These are phyloP conservation scores for Drosophila sp. DNA, from an alignment of 1,140 invertebrate genomes.

Conservation along the genomic window DNA sequence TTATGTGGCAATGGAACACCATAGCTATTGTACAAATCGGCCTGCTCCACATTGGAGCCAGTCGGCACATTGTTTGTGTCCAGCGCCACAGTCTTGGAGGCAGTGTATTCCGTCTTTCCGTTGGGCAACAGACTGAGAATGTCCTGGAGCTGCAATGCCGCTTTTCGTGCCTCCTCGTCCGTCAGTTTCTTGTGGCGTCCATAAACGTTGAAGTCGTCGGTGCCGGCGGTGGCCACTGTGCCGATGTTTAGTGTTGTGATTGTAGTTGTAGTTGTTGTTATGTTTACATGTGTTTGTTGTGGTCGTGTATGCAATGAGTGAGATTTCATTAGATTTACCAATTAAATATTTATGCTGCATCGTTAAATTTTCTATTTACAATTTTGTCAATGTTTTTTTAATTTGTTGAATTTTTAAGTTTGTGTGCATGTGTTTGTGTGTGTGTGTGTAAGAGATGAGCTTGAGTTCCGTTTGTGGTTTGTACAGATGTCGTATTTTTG, in stretches of 20 bases:
- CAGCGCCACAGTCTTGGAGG: constrained; percentile 75
- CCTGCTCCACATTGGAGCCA: constrained; percentile 50
- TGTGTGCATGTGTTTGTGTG: constrained; percentile 1
- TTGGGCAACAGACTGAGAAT: constrained; percentile 76
- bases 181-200: constrained; percentile 75
- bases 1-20: constrained; percentile 72
- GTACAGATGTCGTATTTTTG: constrained; percentile 17
- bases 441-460: constrained; percentile 13
- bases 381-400: constrained; percentile 26
- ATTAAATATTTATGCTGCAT: constrained; percentile 57
- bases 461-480: constrained; percentile 8
- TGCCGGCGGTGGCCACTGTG: constrained; percentile 54
- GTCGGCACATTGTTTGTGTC: constrained; percentile 50
- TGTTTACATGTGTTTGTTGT: constrained; percentile 25
- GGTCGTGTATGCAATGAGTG: constrained; percentile 75
- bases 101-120: constrained; percentile 80
- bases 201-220: constrained; percentile 80
- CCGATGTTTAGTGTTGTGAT: constrained; percentile 26
- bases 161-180: constrained; percentile 71
- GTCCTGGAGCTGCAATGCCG: constrained; percentile 75
- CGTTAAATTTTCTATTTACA: constrained; percentile 65
- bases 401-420: constrained; percentile 3
- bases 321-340: constrained; percentile 79
- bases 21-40: constrained; percentile 65
- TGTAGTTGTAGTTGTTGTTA: constrained; percentile 27